Evolutionary conservation across 2,888 invertebrate species (phyloP).

Genomic region (Netelia inedita): DNA sequence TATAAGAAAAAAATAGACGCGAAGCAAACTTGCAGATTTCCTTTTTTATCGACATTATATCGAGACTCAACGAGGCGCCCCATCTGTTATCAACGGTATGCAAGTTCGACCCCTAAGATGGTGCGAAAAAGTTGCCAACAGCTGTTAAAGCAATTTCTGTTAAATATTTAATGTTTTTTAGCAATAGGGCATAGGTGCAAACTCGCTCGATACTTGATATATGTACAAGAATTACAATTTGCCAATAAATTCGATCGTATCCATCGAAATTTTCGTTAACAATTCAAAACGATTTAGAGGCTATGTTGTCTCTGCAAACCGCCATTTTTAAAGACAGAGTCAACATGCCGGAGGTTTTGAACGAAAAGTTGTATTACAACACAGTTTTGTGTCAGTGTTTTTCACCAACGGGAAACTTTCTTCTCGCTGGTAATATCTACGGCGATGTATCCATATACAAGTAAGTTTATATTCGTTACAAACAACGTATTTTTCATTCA

Average conservation of each 20-base stretch:
- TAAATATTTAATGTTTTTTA: too few relatives aligned
- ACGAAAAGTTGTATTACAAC: slow-evolving; percentile 90
- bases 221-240: too few relatives aligned
- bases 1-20: slow-evolving; percentile 14
- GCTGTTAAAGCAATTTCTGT: too few relatives aligned
- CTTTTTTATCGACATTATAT: slow-evolving; percentile 32
- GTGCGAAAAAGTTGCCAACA: not conserved
- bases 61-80: not conserved
- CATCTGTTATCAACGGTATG: not conserved
- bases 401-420: slow-evolving; percentile 93
- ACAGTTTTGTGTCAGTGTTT: slow-evolving; percentile 93
- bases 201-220: too few relatives aligned
- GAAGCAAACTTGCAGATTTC: slow-evolving; percentile 27
- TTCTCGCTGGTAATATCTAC: slow-evolving; percentile 93
- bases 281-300: too few relatives aligned
- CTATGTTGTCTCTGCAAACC: not conserved
- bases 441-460: slow-evolving; percentile 93
- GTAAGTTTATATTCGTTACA: slow-evolving; percentile 86
- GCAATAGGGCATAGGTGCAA: too few relatives aligned
- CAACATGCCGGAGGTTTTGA: slow-evolving; percentile 75
- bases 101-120: not conserved
- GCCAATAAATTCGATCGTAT: too few relatives aligned
- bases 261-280: too few relatives aligned
- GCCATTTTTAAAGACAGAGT: not conserved
- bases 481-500: not conserved